A percentile compares a stretch with the other conserved stretches of the same genome.
phyloP scores from a whole-genome alignment of 2,113 vertebrate genomes.

The Calypte anna region DNA sequence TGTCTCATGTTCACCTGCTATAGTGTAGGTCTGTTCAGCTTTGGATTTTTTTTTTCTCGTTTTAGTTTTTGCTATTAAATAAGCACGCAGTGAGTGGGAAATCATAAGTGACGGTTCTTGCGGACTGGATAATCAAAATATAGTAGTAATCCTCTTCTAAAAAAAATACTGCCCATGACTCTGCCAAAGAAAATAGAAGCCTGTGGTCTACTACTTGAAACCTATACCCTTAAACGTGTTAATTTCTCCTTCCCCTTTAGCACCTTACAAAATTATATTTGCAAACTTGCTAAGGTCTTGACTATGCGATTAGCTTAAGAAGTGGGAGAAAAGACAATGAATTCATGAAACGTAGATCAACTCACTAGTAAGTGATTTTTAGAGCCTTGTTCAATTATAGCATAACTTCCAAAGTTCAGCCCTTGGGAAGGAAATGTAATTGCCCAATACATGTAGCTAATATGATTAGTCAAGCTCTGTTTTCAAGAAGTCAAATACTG shows the following conservation, averaged over 20 bases:
- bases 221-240: background rate
- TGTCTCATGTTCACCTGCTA: constrained; percentile 68
- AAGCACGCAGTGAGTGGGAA: background rate
- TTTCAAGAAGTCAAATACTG: background rate
- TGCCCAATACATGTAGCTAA: background rate
- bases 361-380: background rate
- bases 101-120: background rate
- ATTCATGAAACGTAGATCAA: background rate
- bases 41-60: background rate
- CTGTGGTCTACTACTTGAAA: background rate
- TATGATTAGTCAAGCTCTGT: background rate
- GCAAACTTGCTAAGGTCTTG: background rate
- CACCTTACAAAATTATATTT: background rate
- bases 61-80: background rate
- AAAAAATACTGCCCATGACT: background rate
- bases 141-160: background rate
- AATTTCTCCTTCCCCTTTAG: background rate
- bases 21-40: constrained; percentile 48
- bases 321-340: background rate
- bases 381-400: background rate
- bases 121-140: background rate
- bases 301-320: background rate
- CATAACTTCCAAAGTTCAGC: background rate
- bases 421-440: background rate
- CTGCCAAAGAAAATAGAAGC: background rate